Evolutionary conservation across 1,140 invertebrate genomes (phyloP).

Genomic region (Mylabris phalerata): DNA sequence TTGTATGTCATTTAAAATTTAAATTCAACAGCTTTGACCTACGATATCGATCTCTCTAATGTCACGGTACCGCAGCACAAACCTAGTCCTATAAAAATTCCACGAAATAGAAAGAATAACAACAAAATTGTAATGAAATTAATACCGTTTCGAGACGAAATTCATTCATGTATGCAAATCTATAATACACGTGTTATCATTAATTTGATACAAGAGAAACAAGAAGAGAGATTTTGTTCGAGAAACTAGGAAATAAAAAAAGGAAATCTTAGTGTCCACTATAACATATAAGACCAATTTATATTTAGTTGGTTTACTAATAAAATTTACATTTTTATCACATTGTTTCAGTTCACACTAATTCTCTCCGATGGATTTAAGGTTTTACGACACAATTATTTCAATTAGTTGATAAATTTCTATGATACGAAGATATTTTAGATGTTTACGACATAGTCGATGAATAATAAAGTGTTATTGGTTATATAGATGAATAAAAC

Average conservation of each 20-base stretch:
- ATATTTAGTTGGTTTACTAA: slow-evolving; percentile 6
- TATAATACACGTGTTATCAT: slow-evolving; percentile 3
- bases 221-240: neutral
- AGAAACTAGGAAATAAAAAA: neutral
- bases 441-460: too few relatives aligned
- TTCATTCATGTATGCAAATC: slow-evolving; percentile 23
- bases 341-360: too few relatives aligned
- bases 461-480: too few relatives aligned
- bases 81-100: slow-evolving; percentile 20
- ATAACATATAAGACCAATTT: neutral
- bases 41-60: slow-evolving; percentile 23
- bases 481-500: too few relatives aligned
- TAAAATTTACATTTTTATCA: slow-evolving; percentile 1
- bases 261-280: too few relatives aligned
- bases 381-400: slow-evolving; percentile 6
- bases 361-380: neutral
- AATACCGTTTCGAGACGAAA: slow-evolving; percentile 10
- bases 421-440: too few relatives aligned
- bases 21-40: slow-evolving; percentile 23
- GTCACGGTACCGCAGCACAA: slow-evolving; percentile 20
- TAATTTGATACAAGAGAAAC: neutral
- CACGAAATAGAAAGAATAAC: slow-evolving; percentile 10
- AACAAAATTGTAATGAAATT: slow-evolving; percentile 4
- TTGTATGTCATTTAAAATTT: slow-evolving; percentile 19
- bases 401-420: slow-evolving; percentile 8